These are phyloP conservation scores for Columba livia DNA, from an alignment of 2,113 vertebrate species.

Conservation along the genomic window DNA sequence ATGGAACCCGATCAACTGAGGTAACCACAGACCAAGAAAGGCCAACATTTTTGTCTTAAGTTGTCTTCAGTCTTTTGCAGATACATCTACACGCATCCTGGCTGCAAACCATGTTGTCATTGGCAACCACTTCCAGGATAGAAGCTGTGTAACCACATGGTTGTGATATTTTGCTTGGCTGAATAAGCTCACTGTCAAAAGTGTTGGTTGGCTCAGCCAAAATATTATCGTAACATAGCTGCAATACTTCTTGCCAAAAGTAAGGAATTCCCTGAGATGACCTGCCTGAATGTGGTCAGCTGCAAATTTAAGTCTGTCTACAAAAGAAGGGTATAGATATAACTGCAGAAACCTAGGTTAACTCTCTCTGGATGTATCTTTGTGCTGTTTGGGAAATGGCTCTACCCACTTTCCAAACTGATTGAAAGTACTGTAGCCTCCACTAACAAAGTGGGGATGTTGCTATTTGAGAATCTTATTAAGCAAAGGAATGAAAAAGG, in stretches of 20 bases:
- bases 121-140: background rate
- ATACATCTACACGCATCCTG: background rate
- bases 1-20: background rate
- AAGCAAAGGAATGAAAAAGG: background rate
- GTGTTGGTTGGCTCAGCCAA: background rate
- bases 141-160: background rate
- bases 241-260: background rate
- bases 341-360: background rate
- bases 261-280: background rate
- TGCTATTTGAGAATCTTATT: background rate
- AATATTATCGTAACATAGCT: background rate
- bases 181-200: background rate
- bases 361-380: background rate
- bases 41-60: background rate
- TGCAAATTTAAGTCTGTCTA: background rate
- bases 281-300: background rate
- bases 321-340: background rate
- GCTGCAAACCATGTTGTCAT: background rate
- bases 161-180: background rate
- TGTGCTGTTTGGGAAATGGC: background rate
- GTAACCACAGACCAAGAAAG: background rate
- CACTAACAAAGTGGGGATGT: background rate
- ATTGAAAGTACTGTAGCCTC: background rate
- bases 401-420: background rate
- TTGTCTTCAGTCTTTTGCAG: background rate